Evolutionary conservation across 1,140 invertebrate genomes (phyloP).

Genomic region (Conopomorpha cramerella): DNA sequence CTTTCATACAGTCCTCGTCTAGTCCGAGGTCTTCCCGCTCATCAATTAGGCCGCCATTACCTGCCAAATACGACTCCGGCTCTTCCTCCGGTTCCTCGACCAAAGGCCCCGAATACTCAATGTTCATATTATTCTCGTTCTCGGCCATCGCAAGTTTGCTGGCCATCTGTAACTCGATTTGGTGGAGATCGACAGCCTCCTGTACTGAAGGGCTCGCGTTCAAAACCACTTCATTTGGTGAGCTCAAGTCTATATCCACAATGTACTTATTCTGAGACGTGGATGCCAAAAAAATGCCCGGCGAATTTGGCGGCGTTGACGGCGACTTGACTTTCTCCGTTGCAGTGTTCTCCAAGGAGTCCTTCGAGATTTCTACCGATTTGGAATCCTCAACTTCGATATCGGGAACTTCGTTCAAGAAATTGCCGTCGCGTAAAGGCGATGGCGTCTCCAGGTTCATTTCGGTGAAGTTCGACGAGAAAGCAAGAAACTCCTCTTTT

Average conservation of each 20-base stretch:
- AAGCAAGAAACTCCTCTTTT: constrained; percentile 53
- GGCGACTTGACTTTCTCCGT: constrained; percentile 18
- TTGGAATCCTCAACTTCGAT: constrained; percentile 21
- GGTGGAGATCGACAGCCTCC: constrained; percentile 26
- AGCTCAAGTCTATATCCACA: constrained; percentile 32
- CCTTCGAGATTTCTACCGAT: constrained; percentile 8
- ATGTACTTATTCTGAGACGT: constrained; percentile 35
- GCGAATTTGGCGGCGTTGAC: constrained; percentile 43
- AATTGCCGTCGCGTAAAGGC: constrained; percentile 40
- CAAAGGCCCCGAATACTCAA: constrained; percentile 48
- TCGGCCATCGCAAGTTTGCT: constrained; percentile 53
- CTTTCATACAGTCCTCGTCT: constrained; percentile 72
- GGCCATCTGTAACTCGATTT: constrained; percentile 45
- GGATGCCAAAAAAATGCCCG: constrained; percentile 34
- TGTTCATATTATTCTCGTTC: constrained; percentile 57
- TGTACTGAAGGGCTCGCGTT: constrained; percentile 9
- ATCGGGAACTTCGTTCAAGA: constrained; percentile 48
- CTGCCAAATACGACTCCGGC: constrained; percentile 30
- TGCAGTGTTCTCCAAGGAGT: too few relatives aligned
- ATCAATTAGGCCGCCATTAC: constrained; percentile 25
- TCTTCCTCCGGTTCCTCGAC: constrained; percentile 23
- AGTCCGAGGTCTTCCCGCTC: constrained; percentile 65
- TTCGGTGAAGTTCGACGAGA: constrained; percentile 58
- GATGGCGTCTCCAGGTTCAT: constrained; percentile 52
- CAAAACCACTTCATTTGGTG: constrained; percentile 6